Evolutionary conservation across 2,797 vertebrate genomes (phyloP), one percentile per base, ranked within the genome.

Genomic region (Sarcophilus harrisii): DNA sequence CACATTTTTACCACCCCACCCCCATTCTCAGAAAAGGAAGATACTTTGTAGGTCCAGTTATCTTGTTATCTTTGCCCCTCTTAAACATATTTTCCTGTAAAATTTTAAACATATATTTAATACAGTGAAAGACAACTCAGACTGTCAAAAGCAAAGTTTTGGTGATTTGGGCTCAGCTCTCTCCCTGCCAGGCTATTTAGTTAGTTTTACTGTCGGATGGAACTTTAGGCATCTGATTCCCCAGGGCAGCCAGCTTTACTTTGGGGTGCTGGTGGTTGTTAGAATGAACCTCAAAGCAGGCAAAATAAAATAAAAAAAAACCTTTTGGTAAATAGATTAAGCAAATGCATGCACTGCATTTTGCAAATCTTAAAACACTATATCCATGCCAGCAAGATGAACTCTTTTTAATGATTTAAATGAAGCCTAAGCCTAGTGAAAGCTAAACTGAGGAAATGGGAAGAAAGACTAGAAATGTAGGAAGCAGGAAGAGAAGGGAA

Each of bases 161-260:
- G 90, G 91, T 0, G 2, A 49, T 94, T 92, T 91, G 0, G 4
- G 30, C 30, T 73, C 5, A 30, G 28, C 18, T 0, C 30, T 0
- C 0, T 18, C 24, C 0, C 0, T 18, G 0, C 3, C 18, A 16
- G 60, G 58, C 94, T 8, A n/a, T 18, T 27, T 58, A n/a, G 14
- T 45, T 62, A 87, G 73, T 81, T 81, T 38, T 81, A 3, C n/a
- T 91, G 12, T 9, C 1, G 49, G 58, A 16, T 11, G 0, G 49
- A 58, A 0, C 14, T 5, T 0, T 58, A 21, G 62, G 27, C 66
- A 45, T 38, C 5, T 81, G 54, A 91, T 38, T 89, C 45, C 11
- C 30, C 0, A 81, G 0, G 57, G 45, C 30, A 6, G 30, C 9
- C 66, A 81, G 66, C 0, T 45, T 28, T 29, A 4, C 12, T 55